These are phyloP conservation scores for Bemisia tabaci DNA, from an alignment of 1,140 invertebrate species.

Conservation along the genomic window DNA sequence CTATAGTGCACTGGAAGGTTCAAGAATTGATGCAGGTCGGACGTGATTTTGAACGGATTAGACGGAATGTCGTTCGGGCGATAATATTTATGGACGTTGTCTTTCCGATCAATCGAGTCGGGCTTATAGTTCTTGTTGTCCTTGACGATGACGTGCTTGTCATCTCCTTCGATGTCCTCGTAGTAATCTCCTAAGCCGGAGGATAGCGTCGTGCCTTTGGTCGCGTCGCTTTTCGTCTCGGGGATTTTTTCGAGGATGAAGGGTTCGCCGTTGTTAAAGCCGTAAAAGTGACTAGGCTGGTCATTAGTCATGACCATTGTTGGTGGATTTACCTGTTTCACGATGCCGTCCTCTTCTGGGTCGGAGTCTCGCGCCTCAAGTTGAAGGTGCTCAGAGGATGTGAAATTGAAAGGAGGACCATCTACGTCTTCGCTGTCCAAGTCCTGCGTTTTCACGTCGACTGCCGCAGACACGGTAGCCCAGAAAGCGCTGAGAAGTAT, in stretches of 20 bases:
- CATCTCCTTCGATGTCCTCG: constrained; percentile 24
- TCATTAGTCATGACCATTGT: constrained; percentile 19
- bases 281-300: constrained; percentile 27
- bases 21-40: constrained; percentile 51
- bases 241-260: constrained; percentile 54
- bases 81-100: constrained; percentile 30
- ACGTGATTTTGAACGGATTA: constrained; percentile 29
- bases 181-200: constrained; percentile 29
- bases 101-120: constrained; percentile 17
- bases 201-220: constrained; percentile 13
- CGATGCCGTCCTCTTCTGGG: constrained; percentile 9
- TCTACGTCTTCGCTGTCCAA: not conserved
- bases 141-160: constrained; percentile 17
- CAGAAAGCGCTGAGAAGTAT: not conserved
- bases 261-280: constrained; percentile 51
- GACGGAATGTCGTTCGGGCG: constrained; percentile 36
- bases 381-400: not conserved
- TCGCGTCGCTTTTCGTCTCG: constrained; percentile 41
- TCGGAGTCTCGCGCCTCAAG: not conserved
- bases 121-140: constrained; percentile 21
- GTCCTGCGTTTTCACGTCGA: not conserved
- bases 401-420: not conserved
- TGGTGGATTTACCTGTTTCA: constrained; percentile 18
- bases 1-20: constrained; percentile 53
- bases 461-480: not conserved